Conservation (phyloP, 2,113 vertebrate species). For the Eira barbara region DNA sequence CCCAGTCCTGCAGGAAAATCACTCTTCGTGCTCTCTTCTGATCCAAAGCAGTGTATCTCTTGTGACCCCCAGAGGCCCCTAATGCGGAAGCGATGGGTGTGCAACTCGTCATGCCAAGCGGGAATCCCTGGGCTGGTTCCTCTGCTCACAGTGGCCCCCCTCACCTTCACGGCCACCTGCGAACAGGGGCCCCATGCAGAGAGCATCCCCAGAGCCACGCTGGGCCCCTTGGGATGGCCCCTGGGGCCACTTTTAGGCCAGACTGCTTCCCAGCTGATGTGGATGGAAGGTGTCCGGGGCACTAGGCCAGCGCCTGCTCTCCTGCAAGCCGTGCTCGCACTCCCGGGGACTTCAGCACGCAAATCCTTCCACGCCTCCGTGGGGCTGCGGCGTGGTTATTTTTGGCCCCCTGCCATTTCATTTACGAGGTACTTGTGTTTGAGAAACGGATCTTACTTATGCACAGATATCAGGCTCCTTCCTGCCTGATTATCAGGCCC, state of each 20-base stretch:
- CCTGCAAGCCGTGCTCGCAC: not conserved
- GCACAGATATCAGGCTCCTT: not conserved
- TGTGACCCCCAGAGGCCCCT: not conserved
- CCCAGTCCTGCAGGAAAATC: conserved; percentile 56
- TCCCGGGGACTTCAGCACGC: not conserved
- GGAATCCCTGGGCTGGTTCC: rapidly evolving
- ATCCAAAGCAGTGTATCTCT: not conserved
- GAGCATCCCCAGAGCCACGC: not conserved
- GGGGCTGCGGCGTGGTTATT: not conserved
- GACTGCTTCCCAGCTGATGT: not conserved
- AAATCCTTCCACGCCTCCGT: rapidly evolving
- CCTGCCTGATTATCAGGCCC: not conserved
- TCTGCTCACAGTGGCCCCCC: rapidly evolving
- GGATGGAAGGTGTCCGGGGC: rapidly evolving
- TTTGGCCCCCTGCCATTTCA: conserved; percentile 35
- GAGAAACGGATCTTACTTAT: conserved; percentile 34
- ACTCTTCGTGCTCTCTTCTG: not conserved
- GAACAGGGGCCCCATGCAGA: not conserved
- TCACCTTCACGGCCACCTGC: not conserved
- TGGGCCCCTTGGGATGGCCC: rapidly evolving
- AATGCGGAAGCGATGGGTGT: not conserved
- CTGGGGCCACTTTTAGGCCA: not conserved
- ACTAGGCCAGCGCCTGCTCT: not conserved
- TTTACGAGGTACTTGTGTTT: conserved; percentile 41
- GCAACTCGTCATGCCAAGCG: rapidly evolving